Conservation (phyloP, 2,113 vertebrate species). For the Trogon surrucura region DNA sequence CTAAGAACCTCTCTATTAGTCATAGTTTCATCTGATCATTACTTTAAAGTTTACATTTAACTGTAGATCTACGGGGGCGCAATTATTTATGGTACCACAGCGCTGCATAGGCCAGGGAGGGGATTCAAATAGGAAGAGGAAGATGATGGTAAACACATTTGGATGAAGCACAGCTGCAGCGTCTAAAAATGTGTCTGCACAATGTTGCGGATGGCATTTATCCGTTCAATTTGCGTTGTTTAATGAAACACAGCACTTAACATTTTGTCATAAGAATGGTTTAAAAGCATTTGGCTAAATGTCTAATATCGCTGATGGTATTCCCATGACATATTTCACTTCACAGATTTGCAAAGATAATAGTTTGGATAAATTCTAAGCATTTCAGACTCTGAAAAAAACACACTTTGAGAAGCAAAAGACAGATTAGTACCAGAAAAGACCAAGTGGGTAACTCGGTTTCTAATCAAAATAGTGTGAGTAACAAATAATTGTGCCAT, state of each 20-base stretch:
- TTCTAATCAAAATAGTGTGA: slow-evolving; percentile 70
- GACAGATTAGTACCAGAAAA: slow-evolving; percentile 73
- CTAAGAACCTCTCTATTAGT: background rate
- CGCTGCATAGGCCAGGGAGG: background rate
- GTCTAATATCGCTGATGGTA: background rate
- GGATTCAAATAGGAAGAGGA: background rate
- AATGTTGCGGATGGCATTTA: background rate
- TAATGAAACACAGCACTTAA: background rate
- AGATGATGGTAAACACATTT: background rate
- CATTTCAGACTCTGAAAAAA: slow-evolving; percentile 1
- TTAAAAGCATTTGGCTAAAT: background rate
- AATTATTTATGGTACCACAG: background rate
- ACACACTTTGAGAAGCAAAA: slow-evolving; percentile 13
- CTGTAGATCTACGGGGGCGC: background rate
- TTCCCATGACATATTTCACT: background rate
- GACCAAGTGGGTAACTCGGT: slow-evolving; percentile 72
- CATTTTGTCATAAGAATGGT: background rate
- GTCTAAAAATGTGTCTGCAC: background rate
- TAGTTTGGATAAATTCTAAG: background rate
- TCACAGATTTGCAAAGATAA: slow-evolving; percentile 16
- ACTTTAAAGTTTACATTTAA: background rate
- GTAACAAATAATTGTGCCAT: slow-evolving; percentile 79
- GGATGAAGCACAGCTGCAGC: background rate
- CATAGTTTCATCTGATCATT: background rate
- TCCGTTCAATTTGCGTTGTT: background rate